Base-by-base conservation (phyloP, 2,888 invertebrate species). In the Drosophila affinis region DNA sequence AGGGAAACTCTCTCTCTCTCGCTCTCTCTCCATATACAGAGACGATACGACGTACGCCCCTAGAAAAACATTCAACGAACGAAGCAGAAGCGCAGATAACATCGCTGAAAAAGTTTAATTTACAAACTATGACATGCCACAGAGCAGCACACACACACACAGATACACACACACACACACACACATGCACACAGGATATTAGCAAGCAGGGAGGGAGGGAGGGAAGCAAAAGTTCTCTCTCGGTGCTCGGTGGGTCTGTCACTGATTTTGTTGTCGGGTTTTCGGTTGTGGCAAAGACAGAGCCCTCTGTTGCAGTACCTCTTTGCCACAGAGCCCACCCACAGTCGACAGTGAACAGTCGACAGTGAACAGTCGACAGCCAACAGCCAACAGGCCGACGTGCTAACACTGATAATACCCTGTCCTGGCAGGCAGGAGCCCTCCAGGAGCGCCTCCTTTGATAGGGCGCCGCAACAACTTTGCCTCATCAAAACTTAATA, bases 401-500 rank as follows among this genome's bases (percentile, higher is more conserved):
- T 67, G 67, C 64, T 34, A 55, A 45, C 67, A 67, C 64, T 67
- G 67, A 67, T 67, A 64, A 64, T 67, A 55, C 34, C 67, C 64
- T 64, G 67, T 39, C n/a, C 39, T 39, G n/a, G 6, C 39, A 3
- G 39, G 29, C 27, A 27, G 29, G 9, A 29, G 27, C 17, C 14
- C 10, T 9, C 9, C 9, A 2, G 24, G 24, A 24, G 27, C 29
- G 9, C 29, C 2, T 32, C 39, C 44, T 67, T 69, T 67, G 58
- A 69, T 69, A 48, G 68, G 61, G 61, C 60, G 56, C 27, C 34
- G 39, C 39, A 7, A 44, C 70, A 70, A 69, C 61, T 69, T 71
- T 73, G 75, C 67, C 70, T 83, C 72, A 79, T 84, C 77, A 84
- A 84, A 86, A 86, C 81, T 87, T 85, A 79, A 84, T 79, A 75